Evolutionary conservation across 2,888 invertebrate species (phyloP).

Genomic region (Panzeria rudis): DNA sequence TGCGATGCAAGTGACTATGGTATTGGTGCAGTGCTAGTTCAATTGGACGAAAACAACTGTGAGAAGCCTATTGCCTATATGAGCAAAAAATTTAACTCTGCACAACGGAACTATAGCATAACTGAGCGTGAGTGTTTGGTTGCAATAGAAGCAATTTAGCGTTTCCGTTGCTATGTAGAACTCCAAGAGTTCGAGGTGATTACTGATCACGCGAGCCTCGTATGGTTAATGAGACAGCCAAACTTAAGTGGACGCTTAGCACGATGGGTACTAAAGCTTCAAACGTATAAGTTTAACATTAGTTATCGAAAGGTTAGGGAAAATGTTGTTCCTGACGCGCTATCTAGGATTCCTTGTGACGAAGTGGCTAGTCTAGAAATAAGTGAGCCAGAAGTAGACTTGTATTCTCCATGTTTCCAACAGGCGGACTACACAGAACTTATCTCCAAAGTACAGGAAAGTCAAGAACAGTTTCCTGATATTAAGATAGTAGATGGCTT

Average conservation of each 20-base stretch:
- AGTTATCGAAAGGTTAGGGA: constrained; percentile 2
- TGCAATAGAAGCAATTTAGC: background rate
- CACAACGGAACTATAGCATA: too few relatives aligned
- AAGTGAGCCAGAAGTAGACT: background rate
- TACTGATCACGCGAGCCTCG: constrained; percentile 1
- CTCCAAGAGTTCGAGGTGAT: constrained; percentile 22
- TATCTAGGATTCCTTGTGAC: background rate
- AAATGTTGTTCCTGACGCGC: background rate
- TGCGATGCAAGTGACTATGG: constrained; percentile 67
- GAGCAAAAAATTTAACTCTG: constrained; percentile 5
- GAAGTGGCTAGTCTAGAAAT: background rate
- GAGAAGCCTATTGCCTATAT: constrained; percentile 61
- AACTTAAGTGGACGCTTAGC: constrained; percentile 11
- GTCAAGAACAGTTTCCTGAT: background rate
- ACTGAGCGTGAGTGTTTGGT: background rate
- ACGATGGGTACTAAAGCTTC: constrained; percentile 11
- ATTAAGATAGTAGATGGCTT: background rate
- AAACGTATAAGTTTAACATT: constrained; percentile 11
- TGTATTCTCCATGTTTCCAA: constrained; percentile 1
- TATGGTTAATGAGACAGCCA: constrained; percentile 31
- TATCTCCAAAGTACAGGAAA: too few relatives aligned
- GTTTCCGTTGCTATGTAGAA: background rate
- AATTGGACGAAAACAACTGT: constrained; percentile 36
- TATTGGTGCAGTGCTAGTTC: constrained; percentile 60
- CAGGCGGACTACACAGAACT: background rate